Evolutionary conservation across 2,888 invertebrate species (phyloP), one percentile per base, ranked within the genome.

Genomic region (Nezara viridula): DNA sequence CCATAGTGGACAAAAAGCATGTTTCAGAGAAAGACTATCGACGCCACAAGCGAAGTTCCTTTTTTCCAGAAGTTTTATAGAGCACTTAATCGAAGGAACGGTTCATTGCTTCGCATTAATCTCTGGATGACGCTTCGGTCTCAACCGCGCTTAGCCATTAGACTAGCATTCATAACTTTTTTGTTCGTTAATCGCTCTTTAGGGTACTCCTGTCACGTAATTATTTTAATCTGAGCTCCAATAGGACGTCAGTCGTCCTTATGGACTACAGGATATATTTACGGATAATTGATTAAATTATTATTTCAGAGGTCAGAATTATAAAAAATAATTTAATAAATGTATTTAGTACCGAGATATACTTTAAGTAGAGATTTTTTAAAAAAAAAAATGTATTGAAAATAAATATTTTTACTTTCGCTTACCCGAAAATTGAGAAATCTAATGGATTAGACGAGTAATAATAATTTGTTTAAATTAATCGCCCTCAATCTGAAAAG

Each of bases 111-210:
- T 37, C 32, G 66, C 66, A 73, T 73, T 73, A 73, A 73, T 73
- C 32, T 73, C 37, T 16, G 19, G 37, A 19, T 66, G 66, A 73
- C 4, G 66, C 1, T 37, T 73, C 2, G 66, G 32, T 19, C 37
- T 12, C 27, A 60, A 60, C 12, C 27, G 4, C 60, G 12, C 60
- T 60, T 27, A 14, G 12, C 32, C 66, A 66, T 73, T 32, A 73
- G 32, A 5, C 66, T 73, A 32, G 32, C 66, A 73, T 73, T 73
- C 66, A 73, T 73, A 73, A 32, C 66, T 73, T 73, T 73, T 66
- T 73, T 73, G 66, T 73, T 73, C 66, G 32, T 73, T 0, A 37
- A 32, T 73, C 37, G 66, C 66, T 37, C 3, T 73, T 73, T 19
- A 73, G 9, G 3, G 19, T 37, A 73, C 32, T 73, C 32, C 5